phyloP scores from a whole-genome alignment of 2,797 vertebrate species.

The Catharus ustulatus region DNA sequence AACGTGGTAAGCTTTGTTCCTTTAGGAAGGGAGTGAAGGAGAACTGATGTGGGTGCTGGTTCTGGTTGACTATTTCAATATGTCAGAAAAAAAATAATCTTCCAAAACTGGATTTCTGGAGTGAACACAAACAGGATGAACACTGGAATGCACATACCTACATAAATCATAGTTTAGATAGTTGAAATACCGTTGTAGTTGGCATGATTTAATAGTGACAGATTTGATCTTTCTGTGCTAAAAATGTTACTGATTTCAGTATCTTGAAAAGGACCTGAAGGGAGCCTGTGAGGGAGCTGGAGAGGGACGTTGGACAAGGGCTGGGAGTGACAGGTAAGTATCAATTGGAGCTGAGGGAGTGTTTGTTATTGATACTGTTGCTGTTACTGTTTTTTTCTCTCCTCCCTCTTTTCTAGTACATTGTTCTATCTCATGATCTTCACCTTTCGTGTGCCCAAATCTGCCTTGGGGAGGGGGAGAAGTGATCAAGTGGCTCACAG shows the following conservation, averaged over 20 bases:
- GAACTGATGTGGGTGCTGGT: fast-evolving
- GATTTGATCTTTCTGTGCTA: neutral
- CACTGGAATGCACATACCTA: neutral
- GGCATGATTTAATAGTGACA: neutral
- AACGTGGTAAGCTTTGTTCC: neutral
- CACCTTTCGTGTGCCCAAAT: neutral
- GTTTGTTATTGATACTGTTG: no score
- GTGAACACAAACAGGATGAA: neutral
- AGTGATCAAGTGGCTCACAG: neutral
- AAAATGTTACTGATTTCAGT: neutral
- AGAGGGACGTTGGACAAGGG: fast-evolving
- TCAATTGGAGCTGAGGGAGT: neutral
- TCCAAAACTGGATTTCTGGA: neutral
- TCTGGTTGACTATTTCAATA: neutral
- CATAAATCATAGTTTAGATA: neutral
- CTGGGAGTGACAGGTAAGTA: neutral
- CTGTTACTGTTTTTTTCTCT: neutral
- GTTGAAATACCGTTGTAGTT: neutral
- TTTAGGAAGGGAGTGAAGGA: neutral
- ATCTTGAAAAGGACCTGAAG: neutral
- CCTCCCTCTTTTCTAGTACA: neutral
- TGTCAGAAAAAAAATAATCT: neutral
- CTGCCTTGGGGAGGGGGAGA: neutral
- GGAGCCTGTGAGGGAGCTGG: neutral
- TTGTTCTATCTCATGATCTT: neutral